A percentile compares a stretch with the other conserved stretches of the same genome.
phyloP scores from a whole-genome alignment of 2,888 invertebrate species.

The Eugnorisma glareosa region DNA sequence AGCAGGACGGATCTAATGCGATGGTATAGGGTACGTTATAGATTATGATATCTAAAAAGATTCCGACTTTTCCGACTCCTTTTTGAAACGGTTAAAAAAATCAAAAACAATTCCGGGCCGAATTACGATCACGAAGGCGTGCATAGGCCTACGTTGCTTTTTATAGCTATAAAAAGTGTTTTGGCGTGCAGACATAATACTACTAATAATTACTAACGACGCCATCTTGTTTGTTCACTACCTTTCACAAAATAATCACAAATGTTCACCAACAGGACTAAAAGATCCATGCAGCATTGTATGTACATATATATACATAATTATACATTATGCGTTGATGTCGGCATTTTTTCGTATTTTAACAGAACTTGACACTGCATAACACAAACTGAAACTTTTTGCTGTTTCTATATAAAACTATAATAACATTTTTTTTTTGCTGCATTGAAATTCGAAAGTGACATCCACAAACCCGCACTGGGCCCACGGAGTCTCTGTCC shows the following conservation, averaged over 20 bases:
- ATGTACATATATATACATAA: too few relatives aligned
- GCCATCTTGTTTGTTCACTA: background rate
- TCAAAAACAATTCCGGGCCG: background rate
- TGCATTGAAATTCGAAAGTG: background rate
- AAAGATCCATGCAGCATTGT: background rate
- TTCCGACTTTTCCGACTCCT: too few relatives aligned
- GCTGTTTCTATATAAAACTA: background rate
- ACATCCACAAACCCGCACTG: background rate
- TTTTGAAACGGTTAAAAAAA: too few relatives aligned
- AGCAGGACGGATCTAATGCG: slow-evolving; percentile 67
- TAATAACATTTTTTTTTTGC: background rate
- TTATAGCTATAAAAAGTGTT: background rate
- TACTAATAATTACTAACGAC: background rate
- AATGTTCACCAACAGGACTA: background rate
- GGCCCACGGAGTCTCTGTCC: background rate
- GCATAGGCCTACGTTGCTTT: background rate
- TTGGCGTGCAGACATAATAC: background rate
- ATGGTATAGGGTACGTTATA: slow-evolving; percentile 77
- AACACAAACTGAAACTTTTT: background rate
- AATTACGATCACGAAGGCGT: background rate
- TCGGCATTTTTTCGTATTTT: background rate
- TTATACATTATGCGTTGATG: background rate
- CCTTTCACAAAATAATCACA: background rate
- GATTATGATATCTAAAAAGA: background rate
- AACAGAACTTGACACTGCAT: background rate